Base-by-base conservation (phyloP, 37 sponge, comb jelly and placozoan genomes). In the Spongilla lacustris region DNA sequence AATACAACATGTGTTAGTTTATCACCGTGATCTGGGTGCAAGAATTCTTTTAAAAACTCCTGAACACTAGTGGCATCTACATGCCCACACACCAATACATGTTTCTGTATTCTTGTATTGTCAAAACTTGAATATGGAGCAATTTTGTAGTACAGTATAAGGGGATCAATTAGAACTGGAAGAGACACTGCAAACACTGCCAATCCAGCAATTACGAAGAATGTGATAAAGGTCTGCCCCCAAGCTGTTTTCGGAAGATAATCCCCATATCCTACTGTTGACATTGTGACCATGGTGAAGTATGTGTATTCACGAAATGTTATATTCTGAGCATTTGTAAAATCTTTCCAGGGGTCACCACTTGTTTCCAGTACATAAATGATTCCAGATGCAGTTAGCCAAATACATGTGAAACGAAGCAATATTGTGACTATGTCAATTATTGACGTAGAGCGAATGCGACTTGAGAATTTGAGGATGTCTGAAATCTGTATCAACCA, bases 241-340 rank as follows among this genome's bases (percentile, higher is more conserved):
- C 68, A 50, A 32, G 79, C 94, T 50, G 95, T 93, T 13, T 4
- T 28, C 14, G 94, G 80, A 46, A 67, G 28, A 17, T 89, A 75
- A 80, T 96, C 96, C 14, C 96, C 96, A 88, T 96, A 96, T 6
- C 96, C 96, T 2, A 96, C 96, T 0, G 96, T 96, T 2, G 96
- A 79, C 69, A 96, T 69, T 22, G 96, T 96, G 0, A 91, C 89
- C 86, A 96, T 96, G 19, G 81, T 76, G 48, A 89, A 93, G 83
- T 93, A 96, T 26, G 78, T 74, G 66, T 83, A 89, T 25, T 68
- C 75, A n/a, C 77, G 49, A 33, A 87, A 88, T 25, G 75, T 71
- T 8, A 66, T 2, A 21, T 29, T 69, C 5, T 80, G 79, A 5
- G 21, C 29, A 36, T 86, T 50, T n/a, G 4, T 49, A 30, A 28